Evolutionary conservation across 2,797 vertebrate genomes (phyloP).

Genomic region (Myripristis murdjan): DNA sequence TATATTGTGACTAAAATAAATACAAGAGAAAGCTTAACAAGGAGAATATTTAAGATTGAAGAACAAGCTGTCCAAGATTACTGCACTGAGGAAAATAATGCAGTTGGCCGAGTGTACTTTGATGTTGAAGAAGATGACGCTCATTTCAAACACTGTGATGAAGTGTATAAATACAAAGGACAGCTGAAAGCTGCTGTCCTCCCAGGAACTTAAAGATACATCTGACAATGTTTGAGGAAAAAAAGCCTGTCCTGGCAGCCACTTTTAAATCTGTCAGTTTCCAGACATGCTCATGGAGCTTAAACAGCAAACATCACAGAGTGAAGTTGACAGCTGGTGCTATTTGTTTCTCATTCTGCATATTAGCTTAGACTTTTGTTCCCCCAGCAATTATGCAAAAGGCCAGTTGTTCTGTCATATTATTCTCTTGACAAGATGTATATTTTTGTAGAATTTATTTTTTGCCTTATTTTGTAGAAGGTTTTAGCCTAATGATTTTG

Average conservation of each 20-base stretch:
- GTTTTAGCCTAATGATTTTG: too few relatives aligned
- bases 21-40: not conserved
- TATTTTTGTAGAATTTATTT: not conserved
- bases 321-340: not conserved
- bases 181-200: too few relatives aligned
- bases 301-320: not conserved
- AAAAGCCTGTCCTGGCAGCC: not conserved
- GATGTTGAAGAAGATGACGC: not conserved
- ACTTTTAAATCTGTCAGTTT: not conserved
- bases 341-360: not conserved
- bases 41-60: not conserved
- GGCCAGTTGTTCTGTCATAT: not conserved
- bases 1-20: not conserved
- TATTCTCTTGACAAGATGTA: not conserved
- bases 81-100: too few relatives aligned
- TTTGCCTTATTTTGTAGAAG: not conserved
- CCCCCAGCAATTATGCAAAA: not conserved
- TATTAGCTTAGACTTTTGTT: not conserved
- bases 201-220: not conserved
- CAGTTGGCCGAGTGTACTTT: not conserved
- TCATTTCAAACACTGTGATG: not conserved
- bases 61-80: not conserved
- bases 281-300: not conserved
- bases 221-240: not conserved
- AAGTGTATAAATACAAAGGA: not conserved